Evolutionary conservation across 2,888 invertebrate genomes (phyloP).

Genomic region (Platynereis dumerilii): DNA sequence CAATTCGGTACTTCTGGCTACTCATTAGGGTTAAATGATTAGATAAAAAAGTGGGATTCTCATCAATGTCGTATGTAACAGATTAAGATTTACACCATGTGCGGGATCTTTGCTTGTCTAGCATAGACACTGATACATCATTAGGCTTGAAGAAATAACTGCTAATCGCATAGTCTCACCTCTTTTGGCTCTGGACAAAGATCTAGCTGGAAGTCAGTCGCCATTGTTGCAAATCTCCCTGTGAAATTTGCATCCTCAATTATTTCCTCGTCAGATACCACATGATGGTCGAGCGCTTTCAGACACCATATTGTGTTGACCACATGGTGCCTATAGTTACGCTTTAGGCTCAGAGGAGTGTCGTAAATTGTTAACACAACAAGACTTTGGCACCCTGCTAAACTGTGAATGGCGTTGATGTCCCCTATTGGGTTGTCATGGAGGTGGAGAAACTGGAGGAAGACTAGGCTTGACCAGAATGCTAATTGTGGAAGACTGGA

Average conservation of each 20-base stretch:
- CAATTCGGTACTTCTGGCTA: too few species aligned
- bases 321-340: conserved; percentile 53
- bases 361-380: conserved; percentile 58
- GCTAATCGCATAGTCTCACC: too few species aligned
- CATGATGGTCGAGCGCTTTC: conserved; percentile 57
- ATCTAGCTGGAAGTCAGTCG: conserved; percentile 45
- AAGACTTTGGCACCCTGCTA: conserved; percentile 47
- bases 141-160: too few species aligned
- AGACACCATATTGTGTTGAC: conserved; percentile 61
- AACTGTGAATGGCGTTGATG: conserved; percentile 54
- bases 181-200: conserved; percentile 43
- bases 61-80: too few species aligned
- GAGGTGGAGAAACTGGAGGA: conserved; percentile 55
- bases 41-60: too few species aligned
- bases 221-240: conserved; percentile 44
- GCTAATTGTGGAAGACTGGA: conserved; percentile 48
- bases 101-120: too few species aligned
- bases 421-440: conserved; percentile 62
- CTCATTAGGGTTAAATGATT: too few species aligned
- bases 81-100: too few species aligned
- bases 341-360: conserved; percentile 58
- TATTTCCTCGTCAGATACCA: conserved; percentile 63
- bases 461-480: conserved; percentile 55
- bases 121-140: too few species aligned
- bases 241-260: conserved; percentile 61